Conservation (phyloP, 1,140 invertebrate species). For the Euwallacea similis region DNA sequence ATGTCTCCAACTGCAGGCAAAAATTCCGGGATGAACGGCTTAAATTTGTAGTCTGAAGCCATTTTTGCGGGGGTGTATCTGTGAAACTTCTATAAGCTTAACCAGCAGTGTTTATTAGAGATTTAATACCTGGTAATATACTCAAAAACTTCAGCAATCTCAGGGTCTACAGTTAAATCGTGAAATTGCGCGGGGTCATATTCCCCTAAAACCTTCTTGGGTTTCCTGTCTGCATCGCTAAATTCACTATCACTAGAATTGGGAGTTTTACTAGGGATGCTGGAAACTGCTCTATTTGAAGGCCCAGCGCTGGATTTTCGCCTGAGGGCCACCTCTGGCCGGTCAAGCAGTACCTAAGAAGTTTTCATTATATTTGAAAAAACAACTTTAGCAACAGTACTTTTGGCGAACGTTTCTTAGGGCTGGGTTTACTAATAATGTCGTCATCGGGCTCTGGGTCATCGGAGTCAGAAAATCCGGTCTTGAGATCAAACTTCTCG, state of each 20-base stretch:
- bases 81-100: neutral
- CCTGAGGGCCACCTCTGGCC: slow-evolving; percentile 29
- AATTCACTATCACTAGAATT: slow-evolving; percentile 46
- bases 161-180: slow-evolving; percentile 76
- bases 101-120: neutral
- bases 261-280: slow-evolving; percentile 22
- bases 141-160: slow-evolving; percentile 91
- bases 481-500: slow-evolving; percentile 19
- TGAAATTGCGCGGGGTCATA: slow-evolving; percentile 88
- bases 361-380: too few species aligned
- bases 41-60: slow-evolving; percentile 85
- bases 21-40: slow-evolving; percentile 95
- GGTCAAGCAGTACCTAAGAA: neutral
- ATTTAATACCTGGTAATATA: slow-evolving; percentile 79
- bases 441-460: slow-evolving; percentile 12
- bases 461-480: slow-evolving; percentile 17
- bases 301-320: slow-evolving; percentile 35
- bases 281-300: slow-evolving; percentile 22
- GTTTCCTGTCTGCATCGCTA: slow-evolving; percentile 39
- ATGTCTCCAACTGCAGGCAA: slow-evolving; percentile 98
- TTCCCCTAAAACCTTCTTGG: slow-evolving; percentile 56
- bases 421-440: slow-evolving; percentile 20
- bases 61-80: slow-evolving; percentile 92
- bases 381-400: too few species aligned
- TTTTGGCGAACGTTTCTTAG: slow-evolving; percentile 20